Base-by-base conservation (phyloP, 2,113 vertebrate species). In the Orthonyx spaldingii region DNA sequence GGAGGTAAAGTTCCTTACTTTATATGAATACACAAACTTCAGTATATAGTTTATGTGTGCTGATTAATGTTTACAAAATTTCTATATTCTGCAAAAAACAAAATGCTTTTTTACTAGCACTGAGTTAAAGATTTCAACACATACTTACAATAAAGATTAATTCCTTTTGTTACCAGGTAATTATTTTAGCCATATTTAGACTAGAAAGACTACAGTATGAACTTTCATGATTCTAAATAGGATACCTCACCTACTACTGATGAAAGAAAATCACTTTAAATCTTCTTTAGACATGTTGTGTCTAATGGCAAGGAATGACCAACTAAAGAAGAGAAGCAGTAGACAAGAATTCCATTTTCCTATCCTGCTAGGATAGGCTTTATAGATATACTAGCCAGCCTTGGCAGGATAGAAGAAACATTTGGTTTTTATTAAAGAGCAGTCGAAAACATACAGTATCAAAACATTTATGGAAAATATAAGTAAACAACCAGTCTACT, bases 1-100 rank as follows among this genome's bases (percentile, higher is more conserved):
- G 87, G 83, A 96, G 82, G 50, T 81, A 72, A 79, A 83, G 35
- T 63, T 96, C 46, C 66, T 84, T 82, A 74, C 16, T 86, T 84
- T 27, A 33, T n/a, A 60, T 23, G 37, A 59, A 47, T 76, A 70
- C 3, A 4, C 46, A 59, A 24, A 69, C 61, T 69, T 94, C 63
- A 63, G 28, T 52, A 42, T 78, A 27, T 64, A 83, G 66, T 71
- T n/a, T 60, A 20, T n/a, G 19, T 61, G 47, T 88, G 41, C 53
- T 90, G 55, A 66, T n/a, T 60, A 55, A 82, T 50, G 52, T 91
- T 97, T 94, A 91, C 82, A 83, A 47, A 85, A 80, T 63, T 79
- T 91, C 66, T 65, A 35, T 55, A 60, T 59, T 80, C 91, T 87
- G 53, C 33, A 84, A 85, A 85, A 55, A 92, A 47, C 3, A 55